Evolutionary conservation across 2,797 vertebrate genomes (phyloP), one percentile per base, ranked within the genome.

Genomic region (Knipowitschia caucasica): DNA sequence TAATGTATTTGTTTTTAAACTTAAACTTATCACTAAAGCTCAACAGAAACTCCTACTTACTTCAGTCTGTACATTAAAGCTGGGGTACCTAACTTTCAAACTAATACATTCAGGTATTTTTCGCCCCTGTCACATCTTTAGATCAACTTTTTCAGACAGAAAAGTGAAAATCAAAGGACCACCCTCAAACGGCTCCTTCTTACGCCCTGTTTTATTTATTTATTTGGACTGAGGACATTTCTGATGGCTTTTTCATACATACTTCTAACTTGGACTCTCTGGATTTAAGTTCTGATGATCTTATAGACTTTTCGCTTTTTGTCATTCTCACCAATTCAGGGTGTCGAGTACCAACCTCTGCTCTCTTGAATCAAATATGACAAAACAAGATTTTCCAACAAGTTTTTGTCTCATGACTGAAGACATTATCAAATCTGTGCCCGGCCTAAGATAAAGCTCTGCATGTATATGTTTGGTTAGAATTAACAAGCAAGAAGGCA

Each of bases 291-390:
- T 23, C 78, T 9, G 91, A 90, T 29, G 62, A 73, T 1, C 10
- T 91, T 0, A 4, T 0, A 1, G 17, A 59, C 12, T 26, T 91
- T 10, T 14, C 62, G 2, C 3, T 77, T 0, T 7, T 65, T 2
- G n/a, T 9, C 86, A 45, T 87, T 91, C 8, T 27, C 5, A 6
- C 80, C 73, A 0, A 60, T 91, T 38, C 26, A 82, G 78, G 24
- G 38, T 88, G 40, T 79, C 81, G 1, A 52, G 53, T 40, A 74
- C 18, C 7, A 46, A 1, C 5, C 72, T 90, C 9, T 3, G 20
- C 0, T 87, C 85, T n/a, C 54, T 91, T 0, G 84, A 88, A 42
- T 89, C 81, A 53, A 87, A 78, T 0, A 75, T 90, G 2, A 59
- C 15, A 11, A 49, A 81, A 2, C 64, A 91, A 4, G 31, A 63